Base-by-base conservation (phyloP, 2,113 vertebrate genomes). In the Monarcha castaneiventris region DNA sequence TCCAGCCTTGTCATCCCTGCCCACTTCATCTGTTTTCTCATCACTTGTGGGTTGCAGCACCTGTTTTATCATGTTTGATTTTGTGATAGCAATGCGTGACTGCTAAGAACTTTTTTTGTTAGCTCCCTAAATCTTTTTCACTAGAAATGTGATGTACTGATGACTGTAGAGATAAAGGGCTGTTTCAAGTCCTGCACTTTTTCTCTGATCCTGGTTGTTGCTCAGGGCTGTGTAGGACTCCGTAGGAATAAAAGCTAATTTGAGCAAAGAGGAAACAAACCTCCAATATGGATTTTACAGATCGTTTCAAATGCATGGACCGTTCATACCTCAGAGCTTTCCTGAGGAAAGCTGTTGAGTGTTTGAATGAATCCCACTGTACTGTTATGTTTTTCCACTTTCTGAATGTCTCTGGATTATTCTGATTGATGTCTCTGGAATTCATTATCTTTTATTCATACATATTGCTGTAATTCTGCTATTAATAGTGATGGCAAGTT, bases 201-300 rank as follows among this genome's bases (percentile, higher is more conserved):
- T 81, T 59, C 77, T 96, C 84, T 96, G 89, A 94, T 96, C 73
- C 64, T 13, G 4, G 51, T 69, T 59, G 52, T 90, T 96, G 72
- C 93, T 88, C 39, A 48, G 61, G 90, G 91, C 86, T 92, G 61
- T 63, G 25, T 73, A 74, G 76, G 64, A 39, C 43, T 90, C 79
- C 18, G 8, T 18, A 89, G 76, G 73, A 96, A 89, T 74, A 92
- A 90, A 94, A 89, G 68, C 72, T 92, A 51, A 90, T 90, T 88
- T 89, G 59, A 90, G 46, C 68, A 93, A 87, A 86, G 76, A 92
- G 75, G 71, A 74, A 93, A 90, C 76, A 97, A 93, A 86, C 43
- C 48, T 84, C 73, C 48, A 80, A 1, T 90, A 84, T 87, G 73
- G 64, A 58, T 94, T 97, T 94, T 93, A 71, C 37, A 64, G 58